Evolutionary conservation across 2,797 vertebrate species (phyloP).

Genomic region (Acrossocheilus fasciatus): DNA sequence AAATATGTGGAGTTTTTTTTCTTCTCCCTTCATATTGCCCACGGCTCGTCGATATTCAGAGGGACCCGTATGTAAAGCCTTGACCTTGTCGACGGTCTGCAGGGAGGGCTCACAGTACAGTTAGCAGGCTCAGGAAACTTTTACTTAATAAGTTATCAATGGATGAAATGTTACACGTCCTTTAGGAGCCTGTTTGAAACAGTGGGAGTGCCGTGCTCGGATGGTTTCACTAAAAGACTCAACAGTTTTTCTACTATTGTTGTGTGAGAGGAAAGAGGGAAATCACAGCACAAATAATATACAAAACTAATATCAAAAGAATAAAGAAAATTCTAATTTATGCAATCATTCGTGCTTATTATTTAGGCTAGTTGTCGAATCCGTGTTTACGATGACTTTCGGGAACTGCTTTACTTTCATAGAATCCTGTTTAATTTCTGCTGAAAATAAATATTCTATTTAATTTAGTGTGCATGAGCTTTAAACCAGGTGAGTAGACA

Average conservation of each 20-base stretch:
- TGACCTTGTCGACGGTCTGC: constrained; percentile 33
- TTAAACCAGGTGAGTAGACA: not conserved
- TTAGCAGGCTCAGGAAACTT: constrained; percentile 2
- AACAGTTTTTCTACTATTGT: not conserved
- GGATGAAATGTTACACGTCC: constrained; percentile 16
- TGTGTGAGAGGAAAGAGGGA: not conserved
- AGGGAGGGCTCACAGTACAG: not conserved
- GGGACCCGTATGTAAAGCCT: constrained; percentile 17
- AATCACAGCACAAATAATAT: not conserved
- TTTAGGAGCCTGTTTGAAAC: not conserved
- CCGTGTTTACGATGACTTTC: not conserved
- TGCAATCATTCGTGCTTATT: not conserved
- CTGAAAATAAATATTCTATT: not conserved
- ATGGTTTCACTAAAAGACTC: constrained; percentile 16
- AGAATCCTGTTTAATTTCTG: not conserved
- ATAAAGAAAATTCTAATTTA: not conserved
- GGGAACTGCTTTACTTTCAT: not conserved
- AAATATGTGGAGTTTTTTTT: constrained; percentile 32
- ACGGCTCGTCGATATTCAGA: constrained; percentile 29
- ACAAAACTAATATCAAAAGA: not conserved
- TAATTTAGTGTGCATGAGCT: not conserved
- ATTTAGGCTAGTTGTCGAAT: not conserved
- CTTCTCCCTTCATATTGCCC: constrained; percentile 10
- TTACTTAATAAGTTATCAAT: constrained; percentile 13
- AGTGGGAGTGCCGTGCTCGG: constrained; percentile 16